A percentile compares a stretch with the other conserved stretches of the same genome.
These are phyloP conservation scores for Sphecodes monilicornis DNA, from an alignment of 2,888 invertebrate genomes.

Conservation along the genomic window DNA sequence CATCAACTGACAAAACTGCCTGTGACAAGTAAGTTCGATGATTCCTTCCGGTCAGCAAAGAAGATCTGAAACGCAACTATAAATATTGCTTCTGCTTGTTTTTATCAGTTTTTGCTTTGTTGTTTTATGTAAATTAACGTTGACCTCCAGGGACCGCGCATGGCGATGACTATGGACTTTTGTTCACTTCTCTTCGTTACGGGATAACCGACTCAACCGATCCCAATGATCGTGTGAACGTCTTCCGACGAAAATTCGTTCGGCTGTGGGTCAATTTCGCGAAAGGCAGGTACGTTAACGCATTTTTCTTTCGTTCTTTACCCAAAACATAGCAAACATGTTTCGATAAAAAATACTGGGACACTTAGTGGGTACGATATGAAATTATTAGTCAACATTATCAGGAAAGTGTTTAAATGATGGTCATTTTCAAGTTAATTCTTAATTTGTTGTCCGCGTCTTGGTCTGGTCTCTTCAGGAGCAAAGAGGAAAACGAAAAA, in stretches of 20 bases:
- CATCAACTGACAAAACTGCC: accelerated
- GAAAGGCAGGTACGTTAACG: neutral
- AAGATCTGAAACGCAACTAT: no score
- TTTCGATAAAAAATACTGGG: no score
- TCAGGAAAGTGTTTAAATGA: no score
- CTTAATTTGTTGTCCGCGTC: no score
- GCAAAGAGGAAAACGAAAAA: no score
- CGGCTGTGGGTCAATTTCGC: slow-evolving; percentile 17
- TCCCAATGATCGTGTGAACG: neutral
- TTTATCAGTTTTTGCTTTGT: no score
- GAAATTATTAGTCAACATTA: no score
- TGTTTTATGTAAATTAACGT: neutral
- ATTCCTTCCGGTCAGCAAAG: neutral
- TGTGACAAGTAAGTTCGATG: neutral
- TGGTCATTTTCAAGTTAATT: no score
- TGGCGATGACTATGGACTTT: neutral
- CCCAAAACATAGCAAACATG: neutral
- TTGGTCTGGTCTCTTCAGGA: no score
- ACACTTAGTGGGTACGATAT: no score
- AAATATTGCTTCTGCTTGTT: neutral
- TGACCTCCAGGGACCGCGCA: neutral
- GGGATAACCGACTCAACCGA: neutral
- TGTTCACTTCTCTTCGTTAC: neutral
- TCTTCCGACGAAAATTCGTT: neutral
- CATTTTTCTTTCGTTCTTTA: neutral